Evolutionary conservation across 2,888 invertebrate species (phyloP), one percentile per base, ranked within the genome.

Genomic region (Habroteleia sp.): DNA sequence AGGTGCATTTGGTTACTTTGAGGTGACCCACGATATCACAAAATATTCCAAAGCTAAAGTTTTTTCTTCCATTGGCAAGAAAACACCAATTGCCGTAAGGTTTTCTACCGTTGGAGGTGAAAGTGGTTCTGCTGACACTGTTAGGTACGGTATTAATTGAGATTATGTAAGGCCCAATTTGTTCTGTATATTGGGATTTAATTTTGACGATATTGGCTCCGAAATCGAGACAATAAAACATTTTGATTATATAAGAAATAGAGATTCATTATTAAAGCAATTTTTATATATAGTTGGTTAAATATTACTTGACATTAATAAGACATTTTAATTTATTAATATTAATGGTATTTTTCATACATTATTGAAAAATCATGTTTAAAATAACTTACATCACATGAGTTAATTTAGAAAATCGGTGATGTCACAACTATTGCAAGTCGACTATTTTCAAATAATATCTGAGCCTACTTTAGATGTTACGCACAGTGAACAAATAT

Each of bases 31-130:
- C 84, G 96, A 96, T 84, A 95, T 97, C 74, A 91, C 91, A 11
- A 92, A 94, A 84, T 96, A 95, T 86, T 90, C 91, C 76, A 95
- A 94, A 31, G 96, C 96, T 0, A 93, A 93, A 82, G 89, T 96
- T 0, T 97, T 97, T 88, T 92, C 93, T 37, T 87, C 89, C 11
- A 89, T 96, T 66, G 96, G 96, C 27, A 96, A 96, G 87, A 91
- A 91, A 73, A 96, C 96, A 0, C 95, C 95, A 0, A 90, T 96
- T 48, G 94, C 93, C 6, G 92, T 94, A 4, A 90, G 97, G 74
- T 96, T 94, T 87, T 96, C 96, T 0, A 95, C 95, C 8, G 96
- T 96, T 0, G 95, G 95, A 46, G 97, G 97, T 4, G 97, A 97
- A 89, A 93, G 93, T 80, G 97, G 97, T 0, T 96, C 96, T 2